Evolutionary conservation across 2,113 vertebrate species (phyloP).

Genomic region (Centropus unirufus): DNA sequence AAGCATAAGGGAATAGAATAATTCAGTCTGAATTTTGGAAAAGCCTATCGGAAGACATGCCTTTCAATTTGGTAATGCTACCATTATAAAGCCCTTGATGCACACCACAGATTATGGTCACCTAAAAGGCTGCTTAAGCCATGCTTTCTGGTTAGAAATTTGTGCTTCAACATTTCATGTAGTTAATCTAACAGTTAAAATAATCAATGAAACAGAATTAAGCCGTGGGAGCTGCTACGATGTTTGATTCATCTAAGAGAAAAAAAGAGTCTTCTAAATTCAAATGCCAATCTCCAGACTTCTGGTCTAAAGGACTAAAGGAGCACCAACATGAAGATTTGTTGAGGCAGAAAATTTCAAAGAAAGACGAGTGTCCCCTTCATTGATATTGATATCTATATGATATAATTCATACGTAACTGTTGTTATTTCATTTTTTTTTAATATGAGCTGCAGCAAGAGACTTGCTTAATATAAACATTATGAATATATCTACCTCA

Average conservation of each 20-base stretch:
- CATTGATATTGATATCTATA: not conserved
- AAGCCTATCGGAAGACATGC: not conserved
- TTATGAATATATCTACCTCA: not conserved
- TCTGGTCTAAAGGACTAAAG: not conserved
- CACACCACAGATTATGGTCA: not conserved
- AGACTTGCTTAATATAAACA: not conserved
- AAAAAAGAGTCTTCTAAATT: not conserved
- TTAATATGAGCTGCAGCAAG: not conserved
- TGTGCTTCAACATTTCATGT: not conserved
- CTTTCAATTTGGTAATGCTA: not conserved
- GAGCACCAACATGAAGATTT: not conserved
- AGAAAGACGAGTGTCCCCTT: not conserved
- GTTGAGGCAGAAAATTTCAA: not conserved
- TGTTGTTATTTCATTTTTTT: not conserved
- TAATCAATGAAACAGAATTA: not conserved
- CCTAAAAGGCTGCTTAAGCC: not conserved
- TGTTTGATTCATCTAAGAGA: not conserved
- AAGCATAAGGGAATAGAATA: not conserved
- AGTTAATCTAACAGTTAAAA: not conserved
- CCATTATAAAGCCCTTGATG: not conserved
- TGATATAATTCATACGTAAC: not conserved
- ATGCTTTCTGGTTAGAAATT: rapidly evolving
- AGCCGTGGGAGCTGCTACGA: not conserved
- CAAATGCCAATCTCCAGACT: not conserved
- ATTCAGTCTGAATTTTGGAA: not conserved